Percentiles rank a stretch among this genome's conserved stretches.
Conservation (phyloP, 2,888 invertebrate genomes). For the Apomyelois bistriatella region DNA sequence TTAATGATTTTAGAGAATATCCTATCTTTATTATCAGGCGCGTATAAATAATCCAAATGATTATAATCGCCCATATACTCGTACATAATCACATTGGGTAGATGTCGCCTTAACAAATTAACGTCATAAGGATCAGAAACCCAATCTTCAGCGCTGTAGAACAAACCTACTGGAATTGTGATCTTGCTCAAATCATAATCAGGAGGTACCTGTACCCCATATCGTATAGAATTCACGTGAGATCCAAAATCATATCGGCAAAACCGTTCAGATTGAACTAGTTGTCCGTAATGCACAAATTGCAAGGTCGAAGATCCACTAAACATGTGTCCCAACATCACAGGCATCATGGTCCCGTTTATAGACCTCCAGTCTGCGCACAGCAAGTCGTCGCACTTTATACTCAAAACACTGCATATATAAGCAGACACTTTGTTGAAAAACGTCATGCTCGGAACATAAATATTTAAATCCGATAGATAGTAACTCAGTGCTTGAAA, state of each 20-base stretch:
- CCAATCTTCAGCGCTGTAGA: constrained; percentile 55
- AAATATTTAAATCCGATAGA: constrained; percentile 34
- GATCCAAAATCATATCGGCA: constrained; percentile 52
- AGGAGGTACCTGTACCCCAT: constrained; percentile 57
- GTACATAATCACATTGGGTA: constrained; percentile 74
- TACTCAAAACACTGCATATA: constrained; percentile 37
- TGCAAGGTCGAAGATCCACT: constrained; percentile 77
- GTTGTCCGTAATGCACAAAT: constrained; percentile 65
- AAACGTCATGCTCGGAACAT: constrained; percentile 39
- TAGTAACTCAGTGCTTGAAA: constrained; percentile 34
- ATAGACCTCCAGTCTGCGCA: constrained; percentile 39
- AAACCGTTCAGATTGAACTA: constrained; percentile 50
- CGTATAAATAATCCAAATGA: constrained; percentile 85
- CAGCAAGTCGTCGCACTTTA: constrained; percentile 43
- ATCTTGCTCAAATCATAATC: constrained; percentile 50
- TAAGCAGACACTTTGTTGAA: constrained; percentile 39
- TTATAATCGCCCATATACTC: constrained; percentile 78
- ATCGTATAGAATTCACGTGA: constrained; percentile 47
- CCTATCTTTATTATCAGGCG: constrained; percentile 69
- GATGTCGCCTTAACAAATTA: constrained; percentile 38
- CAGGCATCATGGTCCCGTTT: constrained; percentile 74
- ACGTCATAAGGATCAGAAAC: constrained; percentile 77
- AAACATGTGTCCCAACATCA: constrained; percentile 81
- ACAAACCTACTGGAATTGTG: constrained; percentile 46
- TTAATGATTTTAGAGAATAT: constrained; percentile 69